Evolutionary conservation across 2,113 vertebrate species (phyloP), one percentile per base, ranked within the genome.

Genomic region (Pangasianodon hypophthalmus): DNA sequence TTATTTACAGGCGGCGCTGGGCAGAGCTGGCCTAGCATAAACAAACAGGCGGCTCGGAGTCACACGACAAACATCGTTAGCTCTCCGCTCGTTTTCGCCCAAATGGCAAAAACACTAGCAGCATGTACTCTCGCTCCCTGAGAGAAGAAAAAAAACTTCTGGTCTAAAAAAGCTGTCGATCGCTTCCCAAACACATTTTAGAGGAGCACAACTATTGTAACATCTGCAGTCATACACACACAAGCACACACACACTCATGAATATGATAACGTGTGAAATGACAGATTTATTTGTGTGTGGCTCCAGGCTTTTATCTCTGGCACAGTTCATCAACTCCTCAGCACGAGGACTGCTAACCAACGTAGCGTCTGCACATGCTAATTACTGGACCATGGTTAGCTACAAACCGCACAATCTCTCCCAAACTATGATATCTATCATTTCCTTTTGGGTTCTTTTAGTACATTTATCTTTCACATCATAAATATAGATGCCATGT

Each of bases 241-340:
- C 62, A 64, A 56, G 77, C 87, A 88, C 86, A 88, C 91, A 90
- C 60, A 88, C 58, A 89, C 84, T 90, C 21, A 92, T 92, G 85
- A 92, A 88, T 89, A 88, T 89, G 88, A 85, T 91, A 89, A 90
- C 89, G 88, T 92, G 89, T 90, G 93, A 96, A 97, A 97, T 97
- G 96, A 96, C 95, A 96, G 96, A 96, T 97, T 95, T 97, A 95
- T 96, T 96, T 96, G 96, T 91, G 91, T 92, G 96, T 96, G 96
- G 96, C 97, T 97, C 94, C 96, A 95, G 97, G 97, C 97, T 97
- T 96, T 97, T 97, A 97, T 97, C 96, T 97, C 96, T 97, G 97
- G 96, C 96, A 98, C 97, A 98, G 98, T 98, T 99, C 98, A 99
- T 99, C 98, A 99, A 98, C 98, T 97, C 98, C 98, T 96, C 98